These are phyloP conservation scores for Psettodes erumei DNA, from an alignment of 2,113 vertebrate genomes.

Conservation along the genomic window DNA sequence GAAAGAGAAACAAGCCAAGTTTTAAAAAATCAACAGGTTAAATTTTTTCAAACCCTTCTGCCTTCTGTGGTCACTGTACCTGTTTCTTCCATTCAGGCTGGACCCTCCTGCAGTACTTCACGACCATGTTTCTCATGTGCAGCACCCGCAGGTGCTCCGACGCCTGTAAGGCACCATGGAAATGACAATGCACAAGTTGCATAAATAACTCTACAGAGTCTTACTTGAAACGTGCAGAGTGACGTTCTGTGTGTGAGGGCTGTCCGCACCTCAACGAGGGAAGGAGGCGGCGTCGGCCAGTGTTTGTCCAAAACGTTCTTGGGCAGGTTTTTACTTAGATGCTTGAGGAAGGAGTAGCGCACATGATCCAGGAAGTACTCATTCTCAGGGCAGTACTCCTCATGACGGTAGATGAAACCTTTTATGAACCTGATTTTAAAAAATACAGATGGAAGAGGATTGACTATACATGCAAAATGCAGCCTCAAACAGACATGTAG, in stretches of 20 bases:
- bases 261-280: conserved; percentile 86
- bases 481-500: background rate
- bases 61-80: conserved; percentile 74
- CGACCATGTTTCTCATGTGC: conserved; percentile 93
- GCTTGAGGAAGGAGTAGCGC: conserved; percentile 93
- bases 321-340: conserved; percentile 88
- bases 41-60: background rate
- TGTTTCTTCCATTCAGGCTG: conserved; percentile 97
- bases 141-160: conserved; percentile 88
- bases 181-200: background rate
- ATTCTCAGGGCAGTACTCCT: conserved; percentile 90
- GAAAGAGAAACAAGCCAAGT: conserved; percentile 27
- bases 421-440: conserved; percentile 87
- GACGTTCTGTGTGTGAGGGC: background rate
- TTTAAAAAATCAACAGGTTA: background rate
- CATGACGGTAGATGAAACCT: conserved; percentile 94
- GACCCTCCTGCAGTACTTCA: conserved; percentile 93
- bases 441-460: background rate
- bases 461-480: background rate
- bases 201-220: background rate
- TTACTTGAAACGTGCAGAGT: background rate
- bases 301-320: conserved; percentile 90
- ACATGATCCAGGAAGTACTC: conserved; percentile 95
- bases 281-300: conserved; percentile 91
- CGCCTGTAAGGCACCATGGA: conserved; percentile 77